These are phyloP conservation scores for Leptonema lineaticorne DNA, from an alignment of 1,140 invertebrate genomes.

Conservation along the genomic window DNA sequence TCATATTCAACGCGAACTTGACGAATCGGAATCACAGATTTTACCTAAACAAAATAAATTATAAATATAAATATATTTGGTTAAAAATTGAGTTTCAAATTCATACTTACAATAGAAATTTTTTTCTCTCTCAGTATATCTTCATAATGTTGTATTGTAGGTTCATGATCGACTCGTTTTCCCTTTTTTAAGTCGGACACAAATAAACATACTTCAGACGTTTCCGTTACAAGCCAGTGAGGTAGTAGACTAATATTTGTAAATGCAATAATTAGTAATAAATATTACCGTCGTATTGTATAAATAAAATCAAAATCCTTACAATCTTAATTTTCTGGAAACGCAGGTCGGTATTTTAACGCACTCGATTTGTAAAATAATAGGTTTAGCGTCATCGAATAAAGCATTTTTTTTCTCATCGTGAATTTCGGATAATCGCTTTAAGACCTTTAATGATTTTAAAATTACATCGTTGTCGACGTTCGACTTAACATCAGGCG, in stretches of 20 bases:
- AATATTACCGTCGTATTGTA: not conserved
- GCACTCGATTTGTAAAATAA: conserved; percentile 52
- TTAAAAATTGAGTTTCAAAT: not conserved
- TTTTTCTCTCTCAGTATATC: conserved; percentile 55
- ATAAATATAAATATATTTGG: not conserved
- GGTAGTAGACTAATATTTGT: conserved; percentile 55
- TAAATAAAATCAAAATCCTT: conserved; percentile 42
- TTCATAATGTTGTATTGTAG: conserved; percentile 61
- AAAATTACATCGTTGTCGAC: not conserved
- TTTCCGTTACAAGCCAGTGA: conserved; percentile 52
- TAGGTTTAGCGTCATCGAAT: conserved; percentile 47
- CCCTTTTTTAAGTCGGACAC: conserved; percentile 56
- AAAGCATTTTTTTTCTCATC: conserved; percentile 45
- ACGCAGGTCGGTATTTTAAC: conserved; percentile 54
- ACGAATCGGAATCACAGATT: conserved; percentile 60
- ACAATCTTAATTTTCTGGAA: conserved; percentile 51
- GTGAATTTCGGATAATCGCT: not conserved
- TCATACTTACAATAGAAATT: conserved; percentile 43
- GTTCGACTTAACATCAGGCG: not conserved
- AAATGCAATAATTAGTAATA: conserved; percentile 23
- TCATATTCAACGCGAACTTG: conserved; percentile 65
- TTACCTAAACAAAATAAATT: conserved; percentile 45
- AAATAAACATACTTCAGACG: conserved; percentile 59
- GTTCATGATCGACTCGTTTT: conserved; percentile 58
- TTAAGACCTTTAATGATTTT: not conserved